Percentiles rank a stretch among this genome's conserved stretches.
Evolutionary conservation across 2,888 invertebrate species (phyloP).

Genomic region (Sarcophaga caerulescens): DNA sequence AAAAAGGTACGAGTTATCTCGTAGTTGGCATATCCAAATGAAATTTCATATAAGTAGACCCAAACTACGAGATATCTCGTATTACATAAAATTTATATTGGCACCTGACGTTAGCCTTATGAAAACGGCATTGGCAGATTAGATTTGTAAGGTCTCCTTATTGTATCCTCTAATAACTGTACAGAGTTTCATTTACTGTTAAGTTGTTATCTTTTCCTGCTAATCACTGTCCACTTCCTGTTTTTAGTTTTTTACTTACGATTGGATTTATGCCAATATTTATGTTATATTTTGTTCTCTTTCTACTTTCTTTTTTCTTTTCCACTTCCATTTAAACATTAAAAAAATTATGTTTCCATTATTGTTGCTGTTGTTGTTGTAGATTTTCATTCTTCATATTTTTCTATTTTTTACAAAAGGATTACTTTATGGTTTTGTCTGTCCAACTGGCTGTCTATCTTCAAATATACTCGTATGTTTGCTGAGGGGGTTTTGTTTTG

Average conservation of each 20-base stretch:
- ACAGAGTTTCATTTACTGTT: background rate
- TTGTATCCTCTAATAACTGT: too few species aligned
- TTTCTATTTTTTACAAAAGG: conserved; percentile 49
- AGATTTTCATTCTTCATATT: background rate
- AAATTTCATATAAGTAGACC: too few species aligned
- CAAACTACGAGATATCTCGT: too few species aligned
- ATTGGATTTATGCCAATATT: conserved; percentile 68
- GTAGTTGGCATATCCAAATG: too few species aligned
- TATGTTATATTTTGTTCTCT: conserved; percentile 57
- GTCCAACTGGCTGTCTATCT: conserved; percentile 17
- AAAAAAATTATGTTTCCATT: conserved; percentile 50
- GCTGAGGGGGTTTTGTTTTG: background rate
- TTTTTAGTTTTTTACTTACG: conserved; percentile 37
- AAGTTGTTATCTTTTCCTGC: too few species aligned
- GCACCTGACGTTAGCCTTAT: too few species aligned
- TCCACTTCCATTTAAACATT: conserved; percentile 50
- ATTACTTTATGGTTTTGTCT: conserved; percentile 64
- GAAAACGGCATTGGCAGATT: too few species aligned
- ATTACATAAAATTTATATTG: too few species aligned
- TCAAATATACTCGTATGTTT: background rate
- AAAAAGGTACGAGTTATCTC: too few species aligned
- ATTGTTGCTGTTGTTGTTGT: too few species aligned
- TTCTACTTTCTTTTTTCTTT: background rate
- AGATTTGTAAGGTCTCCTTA: too few species aligned
- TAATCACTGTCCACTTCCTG: background rate